Evolutionary conservation across 2,797 vertebrate species (phyloP), one percentile per base, ranked within the genome.

Genomic region (Hemibagrus guttatus): DNA sequence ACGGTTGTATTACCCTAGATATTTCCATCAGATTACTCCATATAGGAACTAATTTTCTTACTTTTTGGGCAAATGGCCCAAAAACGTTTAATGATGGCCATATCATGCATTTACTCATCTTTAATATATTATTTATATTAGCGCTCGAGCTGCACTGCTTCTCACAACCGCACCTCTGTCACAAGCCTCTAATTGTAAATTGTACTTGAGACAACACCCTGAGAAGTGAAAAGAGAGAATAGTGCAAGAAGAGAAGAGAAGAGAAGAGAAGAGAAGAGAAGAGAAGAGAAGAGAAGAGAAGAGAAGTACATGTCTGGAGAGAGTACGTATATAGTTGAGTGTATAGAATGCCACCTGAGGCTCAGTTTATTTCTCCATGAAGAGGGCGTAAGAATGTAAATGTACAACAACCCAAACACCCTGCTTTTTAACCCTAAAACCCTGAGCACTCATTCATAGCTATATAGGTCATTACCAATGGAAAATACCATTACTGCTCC

Each of bases 101-200:
- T 85, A 49, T n/a, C 42, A 42, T 39, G 19, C 19, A 63, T n/a
- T 66, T 35, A 68, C 21, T 26, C 23, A 46, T n/a, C 35, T 46
- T 46, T 63, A 56, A 56, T 28, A 14, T 42, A 56, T 42, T 84
- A 84, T 84, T 52, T 72, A 84, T 63, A 74, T 87, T 66, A 6
- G 63, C 86, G 83, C 71, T 83, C 5, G 63, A 78, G 79, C 85
- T 83, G 71, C 85, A 9, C 81, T 66, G 88, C 89, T 87, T 83
- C 88, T 87, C 88, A 9, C 6, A 90, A 72, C 69, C 49, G 72
- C 56, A 58, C 74, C 75, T 84, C 26, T 89, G 89, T 87, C 91
- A 90, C 92, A 93, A 90, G 86, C 87, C 88, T 85, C 87, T 87
- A 81, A 87, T 64, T 85, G 76, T 81, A 85, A 81, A 87, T 64